Evolutionary conservation across 2,113 vertebrate species (phyloP).

Genomic region (Hepsetus odoe): DNA sequence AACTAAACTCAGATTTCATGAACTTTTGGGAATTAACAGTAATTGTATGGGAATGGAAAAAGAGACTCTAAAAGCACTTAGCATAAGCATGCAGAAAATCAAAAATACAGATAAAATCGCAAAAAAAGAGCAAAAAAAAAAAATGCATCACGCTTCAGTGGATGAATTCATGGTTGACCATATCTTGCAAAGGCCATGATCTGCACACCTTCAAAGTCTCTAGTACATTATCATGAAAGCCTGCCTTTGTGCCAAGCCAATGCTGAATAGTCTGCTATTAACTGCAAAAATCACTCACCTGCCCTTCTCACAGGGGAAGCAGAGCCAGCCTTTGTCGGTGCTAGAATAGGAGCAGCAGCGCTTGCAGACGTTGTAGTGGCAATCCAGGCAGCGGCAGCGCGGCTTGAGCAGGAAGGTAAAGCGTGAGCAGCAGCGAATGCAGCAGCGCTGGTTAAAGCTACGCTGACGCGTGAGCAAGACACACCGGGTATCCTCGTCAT

Average conservation of each 20-base stretch:
- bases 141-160: too few species aligned
- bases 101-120: too few species aligned
- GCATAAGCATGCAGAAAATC: too few species aligned
- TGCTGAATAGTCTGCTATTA: too few species aligned
- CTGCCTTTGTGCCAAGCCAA: background rate
- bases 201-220: too few species aligned
- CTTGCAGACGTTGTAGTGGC: constrained; percentile 91
- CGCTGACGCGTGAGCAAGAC: constrained; percentile 87
- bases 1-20: background rate
- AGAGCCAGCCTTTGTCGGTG: constrained; percentile 87
- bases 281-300: constrained; percentile 82
- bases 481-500: constrained; percentile 90
- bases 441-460: constrained; percentile 91
- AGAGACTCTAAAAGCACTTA: too few species aligned
- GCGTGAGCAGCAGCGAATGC: constrained; percentile 92
- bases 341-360: constrained; percentile 86
- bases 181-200: too few species aligned
- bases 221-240: too few species aligned
- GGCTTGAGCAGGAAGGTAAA: constrained; percentile 94
- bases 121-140: too few species aligned
- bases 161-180: too few species aligned
- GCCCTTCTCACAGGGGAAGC: constrained; percentile 88
- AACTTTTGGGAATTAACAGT: too few species aligned
- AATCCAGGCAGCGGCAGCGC: constrained; percentile 84
- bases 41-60: too few species aligned